Evolutionary conservation across 2,113 vertebrate species (phyloP).

Genomic region (Probosciger aterrimus): DNA sequence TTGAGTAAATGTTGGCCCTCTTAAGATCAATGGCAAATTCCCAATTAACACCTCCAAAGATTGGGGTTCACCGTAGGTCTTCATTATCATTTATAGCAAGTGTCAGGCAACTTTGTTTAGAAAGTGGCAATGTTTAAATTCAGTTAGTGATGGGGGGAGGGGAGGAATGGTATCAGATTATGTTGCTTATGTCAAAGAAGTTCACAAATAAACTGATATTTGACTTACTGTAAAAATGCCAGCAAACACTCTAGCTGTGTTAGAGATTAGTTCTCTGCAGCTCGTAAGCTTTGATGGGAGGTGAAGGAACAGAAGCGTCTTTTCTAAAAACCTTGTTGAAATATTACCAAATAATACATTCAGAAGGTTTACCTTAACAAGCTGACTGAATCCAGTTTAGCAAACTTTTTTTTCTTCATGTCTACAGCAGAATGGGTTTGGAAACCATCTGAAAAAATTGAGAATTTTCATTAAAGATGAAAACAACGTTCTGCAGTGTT

Average conservation of each 20-base stretch:
- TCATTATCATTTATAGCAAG: neutral
- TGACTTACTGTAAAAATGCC: neutral
- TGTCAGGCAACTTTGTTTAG: neutral
- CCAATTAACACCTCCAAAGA: neutral
- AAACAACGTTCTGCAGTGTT: neutral
- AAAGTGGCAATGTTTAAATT: neutral
- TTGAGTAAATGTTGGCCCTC: neutral
- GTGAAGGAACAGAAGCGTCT: neutral
- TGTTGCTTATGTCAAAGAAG: neutral
- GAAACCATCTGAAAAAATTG: neutral
- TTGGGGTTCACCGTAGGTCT: rapidly evolving
- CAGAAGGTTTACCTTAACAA: neutral
- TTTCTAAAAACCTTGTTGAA: neutral
- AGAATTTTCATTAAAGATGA: neutral
- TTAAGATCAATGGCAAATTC: neutral
- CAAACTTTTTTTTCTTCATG: neutral
- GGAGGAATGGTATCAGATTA: neutral
- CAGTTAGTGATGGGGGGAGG: neutral
- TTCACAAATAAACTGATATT: neutral
- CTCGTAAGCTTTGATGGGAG: neutral
- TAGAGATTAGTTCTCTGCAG: neutral
- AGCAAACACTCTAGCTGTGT: neutral
- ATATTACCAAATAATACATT: neutral
- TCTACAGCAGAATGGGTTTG: neutral
- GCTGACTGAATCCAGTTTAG: neutral